Evolutionary conservation across 2,797 vertebrate species (phyloP), one percentile per base, ranked within the genome.

Genomic region (Phoxinus dragarum): DNA sequence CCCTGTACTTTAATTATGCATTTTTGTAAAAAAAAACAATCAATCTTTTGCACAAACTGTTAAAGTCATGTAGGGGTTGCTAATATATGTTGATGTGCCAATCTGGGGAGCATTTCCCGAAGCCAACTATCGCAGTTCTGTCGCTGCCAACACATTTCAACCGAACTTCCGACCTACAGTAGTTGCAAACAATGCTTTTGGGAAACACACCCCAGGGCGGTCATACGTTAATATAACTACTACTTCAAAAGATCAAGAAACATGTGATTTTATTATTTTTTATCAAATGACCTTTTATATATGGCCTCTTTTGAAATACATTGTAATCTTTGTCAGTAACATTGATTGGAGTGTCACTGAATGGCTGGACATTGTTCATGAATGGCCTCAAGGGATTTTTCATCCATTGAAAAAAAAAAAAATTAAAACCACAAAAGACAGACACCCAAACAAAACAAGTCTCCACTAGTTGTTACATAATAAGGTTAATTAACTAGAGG

Each of bases 401-500:
- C 10, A 49, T 47, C 44, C 59, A 75, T 49, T 38, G 9, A 34
- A 23, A 54, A 69, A 34, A 44, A 27, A 36, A 44, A 83, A 16
- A 2, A 52, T 19, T 2, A 52, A n/a, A 61, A n/a, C 6, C 7
- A 64, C 12, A 64, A 64, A 14, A 66, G 56, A 82, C 6, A 27
- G 36, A 68, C 17, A 49, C 49, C 56, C 61, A 82, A 82, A 73
- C 49, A 85, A 85, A 69, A 72, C 56, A 42, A 81, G 54, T 71
- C 34, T 56, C 42, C 17, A 64, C 66, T 79, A 40, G 69, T 52
- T 69, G 44, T 76, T 78, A 73, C 68, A 86, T 88, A 84, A 88
- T 64, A 74, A 78, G 86, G 82, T 80, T 88, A 73, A 88, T 88
- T 84, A 61, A 80, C 76, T 81, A 72, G 66, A 59, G 17, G 38